Evolutionary conservation across 2,797 vertebrate genomes (phyloP), one percentile per base, ranked within the genome.

Genomic region (Gadopsis marmoratus): DNA sequence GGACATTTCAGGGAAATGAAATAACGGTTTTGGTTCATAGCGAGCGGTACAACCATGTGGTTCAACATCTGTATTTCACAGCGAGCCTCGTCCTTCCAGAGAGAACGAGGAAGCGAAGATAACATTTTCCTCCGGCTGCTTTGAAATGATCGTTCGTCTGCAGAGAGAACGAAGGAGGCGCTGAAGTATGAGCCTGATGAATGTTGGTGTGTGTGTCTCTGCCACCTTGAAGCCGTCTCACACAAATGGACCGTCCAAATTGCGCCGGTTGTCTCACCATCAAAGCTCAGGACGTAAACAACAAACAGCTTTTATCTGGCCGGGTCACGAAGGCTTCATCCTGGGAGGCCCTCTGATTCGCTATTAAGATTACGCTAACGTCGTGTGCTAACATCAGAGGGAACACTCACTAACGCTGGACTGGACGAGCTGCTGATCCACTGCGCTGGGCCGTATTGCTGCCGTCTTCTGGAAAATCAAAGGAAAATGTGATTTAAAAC

Each of bases 241-340:
- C 92, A 90, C 93, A 95, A 96, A 95, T 95, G 91, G 91, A 91
- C 88, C 94, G 92, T 96, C 94, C 94, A 96, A 93, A 95, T 86
- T 79, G 67, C 81, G 7, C 91, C 89, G 86, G 92, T 90, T 89
- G 76, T 87, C 93, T 88, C 93, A 82, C 93, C 95, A 96, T 97
- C 96, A 96, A 95, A 96, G 95, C 84, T 86, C 78, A 85, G 82
- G 74, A 92, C 90, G 89, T 77, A 80, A 90, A 86, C 95, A 95
- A 95, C 94, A 94, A 93, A 93, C 88, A 93, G 56, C 16, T 48
- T 66, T 94, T 92, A 95, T 95, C 94, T 78, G 84, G 79, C 88
- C 71, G 89, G 91, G 93, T 95, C 94, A 94, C 82, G 87, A 89
- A 91, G 86, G 74, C 77, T 26, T 87, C 91, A 43, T 88, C 88